phyloP scores from a whole-genome alignment of 2,113 vertebrate species.

The Oncorhynchus nerka region DNA sequence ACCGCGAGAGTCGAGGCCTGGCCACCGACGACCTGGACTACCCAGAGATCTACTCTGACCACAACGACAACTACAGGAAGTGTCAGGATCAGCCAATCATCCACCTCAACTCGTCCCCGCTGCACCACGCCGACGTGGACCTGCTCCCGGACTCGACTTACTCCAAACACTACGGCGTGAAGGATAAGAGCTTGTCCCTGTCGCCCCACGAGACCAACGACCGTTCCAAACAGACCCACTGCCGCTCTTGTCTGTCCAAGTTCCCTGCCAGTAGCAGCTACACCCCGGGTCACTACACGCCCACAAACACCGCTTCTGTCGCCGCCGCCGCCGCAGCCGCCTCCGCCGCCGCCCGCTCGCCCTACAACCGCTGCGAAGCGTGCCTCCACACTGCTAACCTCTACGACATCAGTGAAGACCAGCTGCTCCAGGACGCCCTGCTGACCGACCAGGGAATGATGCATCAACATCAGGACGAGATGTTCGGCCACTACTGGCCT shows the following conservation, averaged over 20 bases:
- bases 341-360: constrained; percentile 81
- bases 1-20: constrained; percentile 80
- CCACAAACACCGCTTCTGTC: constrained; percentile 52
- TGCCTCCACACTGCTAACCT: constrained; percentile 93
- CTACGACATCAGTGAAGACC: constrained; percentile 97
- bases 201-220: constrained; percentile 86
- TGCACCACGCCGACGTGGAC: constrained; percentile 81
- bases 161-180: constrained; percentile 86
- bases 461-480: constrained; percentile 76
- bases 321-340: constrained; percentile 62
- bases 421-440: constrained; percentile 85
- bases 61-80: constrained; percentile 84
- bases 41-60: constrained; percentile 86
- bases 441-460: constrained; percentile 77
- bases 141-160: constrained; percentile 85
- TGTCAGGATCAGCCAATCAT: constrained; percentile 81
- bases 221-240: constrained; percentile 91
- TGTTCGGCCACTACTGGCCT: constrained; percentile 87
- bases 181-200: constrained; percentile 88
- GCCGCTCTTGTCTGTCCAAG: constrained; percentile 93
- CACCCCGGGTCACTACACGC: constrained; percentile 69
- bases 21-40: constrained; percentile 84
- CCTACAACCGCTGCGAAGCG: constrained; percentile 91
- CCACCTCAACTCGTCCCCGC: constrained; percentile 82
- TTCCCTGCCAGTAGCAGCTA: constrained; percentile 78